Conservation (phyloP, 2,797 vertebrate genomes). For the Nyctalus aviator region DNA sequence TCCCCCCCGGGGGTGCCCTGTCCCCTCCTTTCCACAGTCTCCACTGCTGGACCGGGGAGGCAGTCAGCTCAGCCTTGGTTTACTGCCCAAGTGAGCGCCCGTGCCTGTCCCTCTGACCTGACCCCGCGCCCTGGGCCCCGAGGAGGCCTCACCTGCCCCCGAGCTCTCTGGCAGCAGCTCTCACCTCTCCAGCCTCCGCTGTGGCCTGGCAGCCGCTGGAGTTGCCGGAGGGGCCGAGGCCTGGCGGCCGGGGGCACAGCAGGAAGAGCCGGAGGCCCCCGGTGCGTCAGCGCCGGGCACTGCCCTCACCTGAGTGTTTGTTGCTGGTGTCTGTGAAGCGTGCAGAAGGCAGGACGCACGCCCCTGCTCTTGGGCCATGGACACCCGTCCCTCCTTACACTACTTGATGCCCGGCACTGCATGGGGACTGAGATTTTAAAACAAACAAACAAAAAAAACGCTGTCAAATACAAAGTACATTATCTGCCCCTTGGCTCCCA, state of each 20-base stretch:
- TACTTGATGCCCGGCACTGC: neutral
- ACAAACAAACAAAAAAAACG: neutral
- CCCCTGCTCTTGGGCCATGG: neutral
- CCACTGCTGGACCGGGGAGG: neutral
- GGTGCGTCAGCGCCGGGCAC: neutral
- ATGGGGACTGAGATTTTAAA: neutral
- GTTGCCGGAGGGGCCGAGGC: neutral
- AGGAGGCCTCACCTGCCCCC: neutral
- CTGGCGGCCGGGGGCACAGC: neutral
- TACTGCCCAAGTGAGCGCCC: neutral
- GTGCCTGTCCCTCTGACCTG: neutral
- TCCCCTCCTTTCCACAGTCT: neutral
- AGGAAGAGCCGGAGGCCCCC: neutral
- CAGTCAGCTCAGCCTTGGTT: neutral
- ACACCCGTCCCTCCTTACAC: neutral
- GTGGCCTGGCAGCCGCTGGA: neutral
- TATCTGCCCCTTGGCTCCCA: neutral
- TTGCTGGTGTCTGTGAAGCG: neutral
- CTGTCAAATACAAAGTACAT: neutral
- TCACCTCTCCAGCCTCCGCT: neutral
- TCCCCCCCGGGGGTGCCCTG: neutral
- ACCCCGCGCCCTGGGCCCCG: neutral
- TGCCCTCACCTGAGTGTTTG: neutral
- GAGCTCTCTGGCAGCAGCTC: neutral
- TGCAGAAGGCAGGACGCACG: neutral